Conservation (phyloP, 1,140 invertebrate species). For the Zaprionus gabonicus region DNA sequence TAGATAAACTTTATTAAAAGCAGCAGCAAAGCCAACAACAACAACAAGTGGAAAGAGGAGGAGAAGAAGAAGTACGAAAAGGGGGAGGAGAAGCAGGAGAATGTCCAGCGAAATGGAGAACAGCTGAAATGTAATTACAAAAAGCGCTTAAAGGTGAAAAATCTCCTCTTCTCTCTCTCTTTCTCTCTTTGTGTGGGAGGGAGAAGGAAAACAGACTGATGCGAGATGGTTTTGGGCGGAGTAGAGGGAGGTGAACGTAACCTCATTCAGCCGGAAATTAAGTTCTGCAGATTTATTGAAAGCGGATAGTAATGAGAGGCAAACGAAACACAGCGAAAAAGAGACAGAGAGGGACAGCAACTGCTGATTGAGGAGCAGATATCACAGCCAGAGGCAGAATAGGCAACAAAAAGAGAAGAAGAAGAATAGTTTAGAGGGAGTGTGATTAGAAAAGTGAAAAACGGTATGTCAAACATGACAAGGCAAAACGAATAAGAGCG, state of each 20-base stretch:
- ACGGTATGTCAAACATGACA: neutral
- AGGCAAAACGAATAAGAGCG: neutral
- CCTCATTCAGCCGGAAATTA: conserved; percentile 84
- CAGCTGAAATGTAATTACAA: conserved; percentile 82
- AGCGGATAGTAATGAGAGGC: conserved; percentile 83
- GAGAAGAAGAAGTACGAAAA: neutral
- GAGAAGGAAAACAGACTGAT: conserved; percentile 12
- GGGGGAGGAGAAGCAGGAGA: conserved; percentile 23
- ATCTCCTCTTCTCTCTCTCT: conserved; percentile 41
- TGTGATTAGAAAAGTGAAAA: conserved; percentile 1
- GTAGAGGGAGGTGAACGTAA: conserved; percentile 33
- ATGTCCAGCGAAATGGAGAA: conserved; percentile 57
- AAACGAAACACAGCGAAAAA: conserved; percentile 23
- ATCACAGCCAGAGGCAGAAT: conserved; percentile 30
- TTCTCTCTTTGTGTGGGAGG: conserved; percentile 26
- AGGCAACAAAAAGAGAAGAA: conserved; percentile 10
- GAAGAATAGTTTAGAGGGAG: neutral
- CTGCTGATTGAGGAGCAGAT: conserved; percentile 35
- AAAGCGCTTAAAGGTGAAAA: conserved; percentile 82
- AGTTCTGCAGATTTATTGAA: conserved; percentile 84
- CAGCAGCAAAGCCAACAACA: conserved; percentile 50
- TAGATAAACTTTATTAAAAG: conserved; percentile 83
- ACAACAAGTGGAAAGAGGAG: neutral
- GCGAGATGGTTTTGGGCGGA: conserved; percentile 7
- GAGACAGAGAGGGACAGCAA: conserved; percentile 17